phyloP scores from a whole-genome alignment of 2,888 invertebrate genomes.

The Alcis repandata region DNA sequence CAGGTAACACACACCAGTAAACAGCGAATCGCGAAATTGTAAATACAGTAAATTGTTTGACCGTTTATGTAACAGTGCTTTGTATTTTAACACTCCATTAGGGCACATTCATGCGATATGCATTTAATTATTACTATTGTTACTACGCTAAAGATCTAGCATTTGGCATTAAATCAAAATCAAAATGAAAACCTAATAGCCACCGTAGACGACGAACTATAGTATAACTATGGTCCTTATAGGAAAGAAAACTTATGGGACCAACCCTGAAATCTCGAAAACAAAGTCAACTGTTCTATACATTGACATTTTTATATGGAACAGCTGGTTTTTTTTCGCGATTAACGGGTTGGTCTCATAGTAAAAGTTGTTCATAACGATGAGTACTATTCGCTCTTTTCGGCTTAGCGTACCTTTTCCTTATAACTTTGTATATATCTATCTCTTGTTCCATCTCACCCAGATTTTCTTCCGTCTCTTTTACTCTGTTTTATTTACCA shows the following conservation, averaged over 20 bases:
- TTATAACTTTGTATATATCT: no score
- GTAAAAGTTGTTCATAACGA: no score
- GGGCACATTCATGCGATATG: conserved; percentile 43
- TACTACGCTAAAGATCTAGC: conserved; percentile 54
- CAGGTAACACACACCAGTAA: conserved; percentile 18
- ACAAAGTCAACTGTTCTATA: no score
- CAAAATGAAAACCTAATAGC: conserved; percentile 40
- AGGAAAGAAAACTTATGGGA: no score
- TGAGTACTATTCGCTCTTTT: no score
- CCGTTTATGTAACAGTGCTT: conserved; percentile 20
- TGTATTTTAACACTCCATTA: conserved; percentile 38
- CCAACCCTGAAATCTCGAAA: no score
- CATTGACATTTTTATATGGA: no score
- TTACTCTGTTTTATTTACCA: neutral
- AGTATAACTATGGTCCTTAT: no score
- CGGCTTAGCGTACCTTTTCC: no score
- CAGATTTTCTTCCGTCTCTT: neutral
- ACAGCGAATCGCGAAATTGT: conserved; percentile 34
- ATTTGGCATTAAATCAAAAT: conserved; percentile 69
- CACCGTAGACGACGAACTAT: neutral
- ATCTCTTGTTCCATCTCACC: neutral
- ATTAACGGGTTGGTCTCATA: no score
- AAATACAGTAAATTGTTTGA: conserved; percentile 32
- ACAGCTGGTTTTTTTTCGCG: no score
- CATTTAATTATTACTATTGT: conserved; percentile 34